Evolutionary conservation across 2,113 vertebrate species (phyloP).

Genomic region (Myrmophylax atrothorax): DNA sequence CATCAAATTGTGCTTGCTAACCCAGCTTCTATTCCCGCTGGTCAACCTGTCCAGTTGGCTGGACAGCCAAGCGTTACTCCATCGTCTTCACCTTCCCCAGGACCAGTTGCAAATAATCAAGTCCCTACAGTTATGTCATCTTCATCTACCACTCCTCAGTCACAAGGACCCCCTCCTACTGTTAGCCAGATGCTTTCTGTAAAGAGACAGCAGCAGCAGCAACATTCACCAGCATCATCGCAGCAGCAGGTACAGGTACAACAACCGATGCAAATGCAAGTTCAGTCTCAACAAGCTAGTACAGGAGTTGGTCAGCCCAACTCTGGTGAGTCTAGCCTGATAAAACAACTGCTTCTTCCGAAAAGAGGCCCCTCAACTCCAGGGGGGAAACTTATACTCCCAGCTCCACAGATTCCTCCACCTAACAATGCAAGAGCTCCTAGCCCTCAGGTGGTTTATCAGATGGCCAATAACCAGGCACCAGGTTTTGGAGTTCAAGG

Average conservation of each 20-base stretch:
- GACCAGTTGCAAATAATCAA: conserved; percentile 77
- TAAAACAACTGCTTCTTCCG: conserved; percentile 98
- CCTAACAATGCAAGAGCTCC: conserved; percentile 88
- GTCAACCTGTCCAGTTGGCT: conserved; percentile 89
- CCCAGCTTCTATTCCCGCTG: conserved; percentile 83
- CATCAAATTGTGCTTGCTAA: conserved; percentile 97
- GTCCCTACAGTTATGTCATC: conserved; percentile 79
- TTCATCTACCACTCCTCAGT: conserved; percentile 79
- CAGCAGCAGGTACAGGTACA: conserved; percentile 81
- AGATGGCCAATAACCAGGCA: conserved; percentile 87
- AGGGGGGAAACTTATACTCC: conserved; percentile 96
- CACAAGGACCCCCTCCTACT: conserved; percentile 87
- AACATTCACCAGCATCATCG: conserved; percentile 78
- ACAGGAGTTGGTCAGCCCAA: conserved; percentile 82
- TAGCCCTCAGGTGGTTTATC: conserved; percentile 94
- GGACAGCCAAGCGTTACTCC: conserved; percentile 86
- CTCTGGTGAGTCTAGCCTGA: conserved; percentile 95
- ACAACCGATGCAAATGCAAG: conserved; percentile 79
- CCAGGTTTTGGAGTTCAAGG: conserved; percentile 84
- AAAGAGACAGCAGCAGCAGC: conserved; percentile 90
- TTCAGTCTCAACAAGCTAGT: conserved; percentile 79
- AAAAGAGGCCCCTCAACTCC: conserved; percentile 97
- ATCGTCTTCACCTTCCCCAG: conserved; percentile 80
- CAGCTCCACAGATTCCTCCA: conserved; percentile 95
- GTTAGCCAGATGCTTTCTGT: conserved; percentile 93